Conservation (phyloP, 2,113 vertebrate genomes). For the Indicator indicator region DNA sequence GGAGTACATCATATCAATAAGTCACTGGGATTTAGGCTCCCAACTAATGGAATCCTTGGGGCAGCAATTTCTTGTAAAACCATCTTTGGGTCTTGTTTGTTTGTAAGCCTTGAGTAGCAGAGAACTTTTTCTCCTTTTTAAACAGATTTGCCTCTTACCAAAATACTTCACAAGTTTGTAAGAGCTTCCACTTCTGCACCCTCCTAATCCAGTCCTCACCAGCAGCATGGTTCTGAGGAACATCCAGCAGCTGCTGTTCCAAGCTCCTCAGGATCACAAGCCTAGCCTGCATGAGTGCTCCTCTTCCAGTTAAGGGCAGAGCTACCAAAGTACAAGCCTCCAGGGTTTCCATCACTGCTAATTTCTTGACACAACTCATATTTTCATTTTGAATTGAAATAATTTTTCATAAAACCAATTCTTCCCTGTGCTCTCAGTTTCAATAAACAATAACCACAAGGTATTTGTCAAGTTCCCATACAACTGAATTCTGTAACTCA, state of each 20-base stretch:
- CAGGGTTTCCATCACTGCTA: neutral
- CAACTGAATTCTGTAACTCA: neutral
- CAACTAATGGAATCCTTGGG: neutral
- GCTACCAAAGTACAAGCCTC: neutral
- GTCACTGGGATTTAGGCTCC: neutral
- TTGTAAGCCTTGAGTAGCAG: neutral
- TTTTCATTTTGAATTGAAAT: neutral
- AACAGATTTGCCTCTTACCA: neutral
- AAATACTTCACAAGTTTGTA: neutral
- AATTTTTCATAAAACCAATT: neutral
- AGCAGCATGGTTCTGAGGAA: neutral
- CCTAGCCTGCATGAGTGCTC: fast-evolving
- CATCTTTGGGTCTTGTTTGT: neutral
- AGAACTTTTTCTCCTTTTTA: neutral
- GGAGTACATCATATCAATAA: neutral
- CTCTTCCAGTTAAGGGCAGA: neutral
- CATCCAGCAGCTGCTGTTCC: neutral
- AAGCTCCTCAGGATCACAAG: neutral
- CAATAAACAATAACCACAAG: neutral
- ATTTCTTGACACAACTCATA: neutral
- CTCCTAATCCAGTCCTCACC: neutral
- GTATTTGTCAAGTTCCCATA: neutral
- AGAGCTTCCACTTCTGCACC: neutral
- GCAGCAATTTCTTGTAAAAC: neutral
- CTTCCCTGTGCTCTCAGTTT: neutral